These are phyloP conservation scores for Poeciliopsis occidentalis DNA, from an alignment of 2,113 vertebrate genomes.

Conservation along the genomic window DNA sequence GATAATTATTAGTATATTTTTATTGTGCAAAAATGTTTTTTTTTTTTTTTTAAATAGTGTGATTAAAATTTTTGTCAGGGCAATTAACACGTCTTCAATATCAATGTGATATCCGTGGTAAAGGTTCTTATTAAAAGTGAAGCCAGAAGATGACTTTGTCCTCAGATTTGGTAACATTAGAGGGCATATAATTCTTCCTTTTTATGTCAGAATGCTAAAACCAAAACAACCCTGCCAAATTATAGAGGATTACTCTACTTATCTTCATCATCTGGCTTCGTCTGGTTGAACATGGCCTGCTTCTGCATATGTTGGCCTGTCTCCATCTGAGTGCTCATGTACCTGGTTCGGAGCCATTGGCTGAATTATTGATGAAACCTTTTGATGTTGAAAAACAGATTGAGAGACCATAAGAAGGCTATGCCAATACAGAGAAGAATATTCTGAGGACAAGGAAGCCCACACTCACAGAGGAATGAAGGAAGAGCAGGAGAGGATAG, in stretches of 20 bases:
- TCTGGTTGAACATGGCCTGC: slow-evolving; percentile 13
- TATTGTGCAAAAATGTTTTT: no score
- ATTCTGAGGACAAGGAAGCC: slow-evolving; percentile 36
- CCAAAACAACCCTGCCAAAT: slow-evolving; percentile 34
- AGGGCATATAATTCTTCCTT: slow-evolving; percentile 22
- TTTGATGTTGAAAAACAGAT: slow-evolving; percentile 46
- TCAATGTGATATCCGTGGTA: neutral
- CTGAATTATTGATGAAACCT: slow-evolving; percentile 80
- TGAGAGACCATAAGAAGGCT: slow-evolving; percentile 13
- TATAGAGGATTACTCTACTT: neutral
- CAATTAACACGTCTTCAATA: no score
- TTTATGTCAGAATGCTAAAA: slow-evolving; percentile 15
- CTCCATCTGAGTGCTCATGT: slow-evolving; percentile 64
- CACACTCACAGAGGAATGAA: slow-evolving; percentile 7
- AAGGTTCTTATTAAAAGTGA: neutral
- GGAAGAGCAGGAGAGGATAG: slow-evolving; percentile 18
- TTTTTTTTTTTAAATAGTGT: no score
- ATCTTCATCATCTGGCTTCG: neutral
- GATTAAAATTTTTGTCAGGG: no score
- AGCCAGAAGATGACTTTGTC: slow-evolving; percentile 14
- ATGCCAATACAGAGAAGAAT: slow-evolving; percentile 28
- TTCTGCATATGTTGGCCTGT: slow-evolving; percentile 37
- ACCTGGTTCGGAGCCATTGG: slow-evolving; percentile 69
- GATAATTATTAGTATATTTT: no score
- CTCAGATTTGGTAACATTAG: slow-evolving; percentile 1